phyloP scores from a whole-genome alignment of 2,888 invertebrate genomes.

The Diabrotica balteata region DNA sequence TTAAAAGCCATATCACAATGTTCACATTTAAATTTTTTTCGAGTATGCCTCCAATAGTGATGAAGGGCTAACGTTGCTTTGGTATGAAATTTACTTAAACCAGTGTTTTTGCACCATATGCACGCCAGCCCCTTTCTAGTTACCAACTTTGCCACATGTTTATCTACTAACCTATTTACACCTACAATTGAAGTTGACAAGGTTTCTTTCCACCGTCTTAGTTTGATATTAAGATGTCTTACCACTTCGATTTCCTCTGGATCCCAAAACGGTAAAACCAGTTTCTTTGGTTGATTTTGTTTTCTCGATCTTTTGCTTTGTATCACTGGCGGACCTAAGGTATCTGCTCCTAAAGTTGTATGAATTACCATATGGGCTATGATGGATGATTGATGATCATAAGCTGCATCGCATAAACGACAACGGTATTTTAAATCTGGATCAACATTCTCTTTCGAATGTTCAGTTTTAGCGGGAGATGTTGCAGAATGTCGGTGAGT shows the following conservation, averaged over 20 bases:
- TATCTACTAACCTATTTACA: slow-evolving; percentile 52
- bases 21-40: slow-evolving; percentile 60
- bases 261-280: slow-evolving; percentile 57
- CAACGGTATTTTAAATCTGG: slow-evolving; percentile 60
- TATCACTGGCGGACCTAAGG: slow-evolving; percentile 49
- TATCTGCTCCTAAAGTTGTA: slow-evolving; percentile 53
- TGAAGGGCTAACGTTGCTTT: slow-evolving; percentile 62
- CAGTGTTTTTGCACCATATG: slow-evolving; percentile 54
- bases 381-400: slow-evolving; percentile 60
- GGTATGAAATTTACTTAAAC: slow-evolving; percentile 60
- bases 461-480: slow-evolving; percentile 62
- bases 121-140: slow-evolving; percentile 55
- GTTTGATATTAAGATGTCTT: slow-evolving; percentile 51
- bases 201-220: slow-evolving; percentile 49
- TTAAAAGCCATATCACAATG: slow-evolving; percentile 61
- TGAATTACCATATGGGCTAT: slow-evolving; percentile 63
- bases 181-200: slow-evolving; percentile 43
- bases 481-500: slow-evolving; percentile 60
- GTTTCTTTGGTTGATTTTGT: slow-evolving; percentile 63
- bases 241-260: slow-evolving; percentile 52
- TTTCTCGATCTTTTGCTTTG: slow-evolving; percentile 57
- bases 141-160: slow-evolving; percentile 57
- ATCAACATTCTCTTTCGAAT: slow-evolving; percentile 59
- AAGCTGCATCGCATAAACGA: slow-evolving; percentile 60
- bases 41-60: slow-evolving; percentile 62